Percentiles rank a stretch among this genome's conserved stretches.
Conservation (phyloP, 2,888 invertebrate species). For the Thecocarcelia acutangulata region DNA sequence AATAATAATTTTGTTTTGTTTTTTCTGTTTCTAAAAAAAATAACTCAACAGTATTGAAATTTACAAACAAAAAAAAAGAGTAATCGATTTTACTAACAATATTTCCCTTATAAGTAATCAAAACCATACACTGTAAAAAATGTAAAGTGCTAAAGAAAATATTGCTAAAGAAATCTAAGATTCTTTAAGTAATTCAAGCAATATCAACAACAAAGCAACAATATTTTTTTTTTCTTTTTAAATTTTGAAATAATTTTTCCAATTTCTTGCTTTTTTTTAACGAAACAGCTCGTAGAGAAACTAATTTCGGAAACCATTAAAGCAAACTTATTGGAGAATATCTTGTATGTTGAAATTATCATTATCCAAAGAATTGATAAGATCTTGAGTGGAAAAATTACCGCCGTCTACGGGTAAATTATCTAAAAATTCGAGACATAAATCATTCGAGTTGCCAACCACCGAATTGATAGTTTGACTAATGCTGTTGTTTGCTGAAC, state of each 20-base stretch:
- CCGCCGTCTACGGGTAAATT: conserved; percentile 90
- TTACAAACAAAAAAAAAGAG: conserved; percentile 53
- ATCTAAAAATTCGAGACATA: conserved; percentile 92
- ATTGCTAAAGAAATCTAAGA: conserved; percentile 31
- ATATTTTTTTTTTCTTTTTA: conserved; percentile 7
- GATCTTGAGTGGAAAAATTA: conserved; percentile 90
- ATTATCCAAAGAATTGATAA: conserved; percentile 91
- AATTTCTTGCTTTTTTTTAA: conserved; percentile 19
- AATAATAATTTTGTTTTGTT: conserved; percentile 34
- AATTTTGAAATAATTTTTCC: conserved; percentile 2
- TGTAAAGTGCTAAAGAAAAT: conserved; percentile 34
- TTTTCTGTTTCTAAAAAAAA: conserved; percentile 36
- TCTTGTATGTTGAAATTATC: conserved; percentile 87
- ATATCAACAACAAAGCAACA: conserved; percentile 68
- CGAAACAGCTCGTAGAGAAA: neutral
- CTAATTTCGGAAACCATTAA: conserved; percentile 2
- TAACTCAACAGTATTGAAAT: conserved; percentile 65
- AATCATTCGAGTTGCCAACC: conserved; percentile 83
- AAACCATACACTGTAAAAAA: conserved; percentile 18
- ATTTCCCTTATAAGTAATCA: conserved; percentile 19
- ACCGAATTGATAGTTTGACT: conserved; percentile 81
- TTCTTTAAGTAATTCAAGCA: conserved; percentile 42
- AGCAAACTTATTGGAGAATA: conserved; percentile 82
- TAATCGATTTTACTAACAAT: conserved; percentile 35
- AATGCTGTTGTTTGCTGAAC: conserved; percentile 77